A percentile compares a stretch with the other conserved stretches of the same genome.
Evolutionary conservation across 2,113 vertebrate genomes (phyloP).

Genomic region (Grus americana): DNA sequence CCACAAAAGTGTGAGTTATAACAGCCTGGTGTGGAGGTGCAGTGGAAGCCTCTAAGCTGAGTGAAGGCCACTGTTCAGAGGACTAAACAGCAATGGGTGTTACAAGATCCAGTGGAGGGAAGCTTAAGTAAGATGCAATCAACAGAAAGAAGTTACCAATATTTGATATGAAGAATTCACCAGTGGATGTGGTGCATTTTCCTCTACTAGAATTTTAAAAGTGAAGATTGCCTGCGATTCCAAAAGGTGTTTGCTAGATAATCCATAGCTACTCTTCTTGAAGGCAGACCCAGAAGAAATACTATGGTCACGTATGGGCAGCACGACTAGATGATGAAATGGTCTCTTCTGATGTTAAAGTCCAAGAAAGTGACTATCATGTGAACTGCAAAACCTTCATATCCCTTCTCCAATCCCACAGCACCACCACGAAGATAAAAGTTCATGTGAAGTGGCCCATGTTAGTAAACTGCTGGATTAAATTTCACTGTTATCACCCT

Average conservation of each 20-base stretch:
- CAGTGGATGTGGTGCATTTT: not conserved
- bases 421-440: not conserved
- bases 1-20: not conserved
- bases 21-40: not conserved
- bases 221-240: accelerated
- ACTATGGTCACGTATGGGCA: not conserved
- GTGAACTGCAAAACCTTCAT: not conserved
- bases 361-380: not conserved
- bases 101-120: not conserved
- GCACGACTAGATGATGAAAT: not conserved
- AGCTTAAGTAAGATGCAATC: not conserved
- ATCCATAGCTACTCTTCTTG: not conserved
- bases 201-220: not conserved
- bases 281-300: not conserved
- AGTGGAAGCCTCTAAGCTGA: not conserved
- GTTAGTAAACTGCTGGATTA: not conserved
- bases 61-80: not conserved
- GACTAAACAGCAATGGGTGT: not conserved
- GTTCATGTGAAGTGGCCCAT: not conserved
- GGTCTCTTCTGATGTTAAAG: not conserved
- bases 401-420: not conserved
- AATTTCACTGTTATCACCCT: not conserved
- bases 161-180: not conserved
- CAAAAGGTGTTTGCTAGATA: not conserved
- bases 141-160: not conserved